phyloP scores from a whole-genome alignment of 1,140 invertebrate genomes.

The Heliconius congener region DNA sequence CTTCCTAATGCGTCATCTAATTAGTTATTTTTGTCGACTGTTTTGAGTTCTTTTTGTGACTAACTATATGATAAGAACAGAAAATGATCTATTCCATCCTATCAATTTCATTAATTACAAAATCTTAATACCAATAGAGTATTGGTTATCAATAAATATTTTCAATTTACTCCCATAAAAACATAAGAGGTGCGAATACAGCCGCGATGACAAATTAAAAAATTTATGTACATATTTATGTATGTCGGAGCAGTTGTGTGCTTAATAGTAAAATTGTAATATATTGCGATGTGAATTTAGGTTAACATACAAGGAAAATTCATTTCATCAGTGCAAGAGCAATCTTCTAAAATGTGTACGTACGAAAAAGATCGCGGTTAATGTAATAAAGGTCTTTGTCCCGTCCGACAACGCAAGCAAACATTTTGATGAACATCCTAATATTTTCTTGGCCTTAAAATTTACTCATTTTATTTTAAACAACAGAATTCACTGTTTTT shows the following conservation, averaged over 20 bases:
- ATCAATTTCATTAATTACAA: no score
- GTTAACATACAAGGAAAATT: slow-evolving; percentile 4
- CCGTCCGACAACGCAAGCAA: slow-evolving; percentile 12
- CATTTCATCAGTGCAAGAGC: slow-evolving; percentile 15
- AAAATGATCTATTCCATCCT: neutral
- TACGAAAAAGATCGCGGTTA: slow-evolving; percentile 19
- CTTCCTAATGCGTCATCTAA: slow-evolving; percentile 36
- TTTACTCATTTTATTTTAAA: slow-evolving; percentile 11
- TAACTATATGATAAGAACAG: neutral
- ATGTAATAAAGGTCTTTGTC: slow-evolving; percentile 30
- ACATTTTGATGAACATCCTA: slow-evolving; percentile 27
- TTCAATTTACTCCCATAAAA: no score
- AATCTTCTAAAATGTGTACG: slow-evolving; percentile 19
- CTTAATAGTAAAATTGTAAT: neutral
- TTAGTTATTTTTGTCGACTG: neutral
- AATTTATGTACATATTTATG: no score
- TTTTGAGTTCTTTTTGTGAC: neutral
- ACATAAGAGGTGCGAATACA: no score
- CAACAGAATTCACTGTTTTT: neutral
- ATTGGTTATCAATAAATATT: no score
- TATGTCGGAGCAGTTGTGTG: neutral
- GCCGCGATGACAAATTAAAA: no score
- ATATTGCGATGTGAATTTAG: neutral
- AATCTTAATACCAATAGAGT: no score
- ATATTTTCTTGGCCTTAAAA: slow-evolving; percentile 12